phyloP scores from a whole-genome alignment of 2,113 vertebrate genomes.

The Peromyscus maniculatus region DNA sequence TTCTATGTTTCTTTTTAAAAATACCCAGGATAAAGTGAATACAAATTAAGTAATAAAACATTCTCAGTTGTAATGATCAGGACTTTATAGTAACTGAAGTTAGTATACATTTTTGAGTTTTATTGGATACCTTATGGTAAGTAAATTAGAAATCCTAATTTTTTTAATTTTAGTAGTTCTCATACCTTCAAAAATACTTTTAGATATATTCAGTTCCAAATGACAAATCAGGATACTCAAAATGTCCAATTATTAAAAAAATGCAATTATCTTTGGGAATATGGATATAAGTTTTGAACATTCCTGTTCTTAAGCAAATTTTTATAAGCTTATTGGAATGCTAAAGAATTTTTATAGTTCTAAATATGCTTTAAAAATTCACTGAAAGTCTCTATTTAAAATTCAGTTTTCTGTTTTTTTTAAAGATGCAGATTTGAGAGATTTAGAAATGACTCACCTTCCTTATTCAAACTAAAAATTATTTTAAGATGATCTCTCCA shows the following conservation, averaged over 20 bases:
- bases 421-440: conserved; percentile 30
- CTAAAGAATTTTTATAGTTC: conserved; percentile 5
- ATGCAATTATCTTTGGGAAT: background rate
- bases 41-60: background rate
- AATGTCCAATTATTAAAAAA: background rate
- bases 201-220: background rate
- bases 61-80: background rate
- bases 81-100: background rate
- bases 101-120: conserved; percentile 26
- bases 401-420: background rate
- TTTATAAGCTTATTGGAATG: conserved; percentile 14
- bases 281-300: background rate
- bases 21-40: background rate
- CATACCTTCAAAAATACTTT: background rate
- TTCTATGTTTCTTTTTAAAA: background rate
- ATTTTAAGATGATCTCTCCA: conserved; percentile 1
- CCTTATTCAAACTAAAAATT: conserved; percentile 60
- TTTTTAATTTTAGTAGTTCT: background rate
- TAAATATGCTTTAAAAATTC: conserved; percentile 51
- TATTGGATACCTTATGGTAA: background rate
- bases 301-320: background rate
- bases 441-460: conserved; percentile 57
- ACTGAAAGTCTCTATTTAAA: conserved; percentile 40
- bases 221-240: background rate
- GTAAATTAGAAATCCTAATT: background rate